Evolutionary conservation across 2,113 vertebrate genomes (phyloP).

Genomic region (Triplophysa dalaica): DNA sequence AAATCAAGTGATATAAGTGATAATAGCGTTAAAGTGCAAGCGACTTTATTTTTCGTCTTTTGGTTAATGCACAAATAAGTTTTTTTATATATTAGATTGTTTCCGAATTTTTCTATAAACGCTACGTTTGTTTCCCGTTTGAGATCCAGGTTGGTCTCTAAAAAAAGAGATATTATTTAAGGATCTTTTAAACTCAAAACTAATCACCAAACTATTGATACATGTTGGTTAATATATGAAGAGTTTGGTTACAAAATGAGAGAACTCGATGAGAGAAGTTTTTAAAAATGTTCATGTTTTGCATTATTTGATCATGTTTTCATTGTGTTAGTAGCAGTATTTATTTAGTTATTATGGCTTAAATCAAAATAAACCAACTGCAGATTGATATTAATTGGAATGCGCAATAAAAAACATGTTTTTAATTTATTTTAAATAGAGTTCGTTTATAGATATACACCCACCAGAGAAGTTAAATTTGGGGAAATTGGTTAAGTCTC

Average conservation of each 20-base stretch:
- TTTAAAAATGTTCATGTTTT: no score
- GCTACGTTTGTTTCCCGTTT: conserved; percentile 33
- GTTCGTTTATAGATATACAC: conserved; percentile 1
- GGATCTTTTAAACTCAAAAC: background rate
- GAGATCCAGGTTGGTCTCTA: conserved; percentile 17
- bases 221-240: background rate
- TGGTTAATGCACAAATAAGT: background rate
- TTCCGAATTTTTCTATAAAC: background rate
- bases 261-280: no score
- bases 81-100: background rate
- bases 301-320: no score
- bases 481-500: conserved; percentile 79
- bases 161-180: background rate
- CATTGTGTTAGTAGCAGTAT: no score
- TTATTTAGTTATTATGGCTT: no score
- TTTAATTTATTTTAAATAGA: no score
- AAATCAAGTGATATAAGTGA: background rate
- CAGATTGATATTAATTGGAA: no score
- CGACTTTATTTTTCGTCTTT: background rate
- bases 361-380: no score
- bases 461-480: conserved; percentile 81
- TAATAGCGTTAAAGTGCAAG: background rate
- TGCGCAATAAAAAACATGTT: no score
- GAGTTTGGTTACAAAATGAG: no score
- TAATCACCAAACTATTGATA: background rate